Base-by-base conservation (phyloP, 2,113 vertebrate species). In the Anser cygnoides region DNA sequence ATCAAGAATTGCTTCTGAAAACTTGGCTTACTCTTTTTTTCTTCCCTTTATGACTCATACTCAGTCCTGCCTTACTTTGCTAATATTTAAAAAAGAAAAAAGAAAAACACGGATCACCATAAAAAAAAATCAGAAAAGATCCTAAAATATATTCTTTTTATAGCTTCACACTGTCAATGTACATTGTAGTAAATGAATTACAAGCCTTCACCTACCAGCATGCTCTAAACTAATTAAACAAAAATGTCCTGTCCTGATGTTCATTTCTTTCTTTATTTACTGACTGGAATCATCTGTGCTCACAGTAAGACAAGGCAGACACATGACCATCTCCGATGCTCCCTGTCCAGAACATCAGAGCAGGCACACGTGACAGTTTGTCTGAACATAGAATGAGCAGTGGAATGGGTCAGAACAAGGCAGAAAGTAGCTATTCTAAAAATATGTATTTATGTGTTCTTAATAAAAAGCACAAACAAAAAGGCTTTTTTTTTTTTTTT, bases 391-490 rank as follows among this genome's bases (percentile, higher is more conserved):
- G 52, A 41, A 59, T 63, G 39, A 71, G 20, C 46, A 59, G 25
- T 19, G n/a, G 23, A 49, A 33, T 6, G 8, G 41, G 37, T 72
- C 41, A 79, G 71, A 92, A 43, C 43, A 55, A 50, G 18, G 58
- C 15, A 89, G 43, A 91, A 84, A 96, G 67, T 8, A 61, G 21
- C 23, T 86, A 43, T 81, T 81, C 65, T 75, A 72, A 94, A 90
- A 88, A 63, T 39, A 90, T 4, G 2, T 35, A 49, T 78, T 59
- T 61, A n/a, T 44, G 19, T 50, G n/a, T 41, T 80, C 50, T 35
- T 65, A 74, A 61, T n/a, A 78, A 72, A 88, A 86, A 10, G 26
- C 43, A 41, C 61, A 67, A 75, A 26, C 8, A 75, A 73, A n/a
- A 78, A 28, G 49, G 2, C 15, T 22, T 72, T 46, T 9, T 68